Evolutionary conservation across 2,888 invertebrate genomes (phyloP).

Genomic region (Petrolisthes manimaculis): DNA sequence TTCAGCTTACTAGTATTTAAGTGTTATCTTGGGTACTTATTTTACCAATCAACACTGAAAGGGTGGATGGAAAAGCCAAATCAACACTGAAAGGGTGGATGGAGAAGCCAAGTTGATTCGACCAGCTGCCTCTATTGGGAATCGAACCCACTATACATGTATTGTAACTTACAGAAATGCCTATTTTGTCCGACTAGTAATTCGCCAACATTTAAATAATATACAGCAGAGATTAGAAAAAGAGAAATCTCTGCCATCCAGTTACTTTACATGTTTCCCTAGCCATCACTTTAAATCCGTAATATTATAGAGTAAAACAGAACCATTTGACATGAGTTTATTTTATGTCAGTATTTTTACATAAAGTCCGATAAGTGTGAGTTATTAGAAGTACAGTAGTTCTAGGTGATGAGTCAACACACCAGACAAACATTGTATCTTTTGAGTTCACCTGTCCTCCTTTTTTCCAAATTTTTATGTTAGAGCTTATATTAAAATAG

Average conservation of each 20-base stretch:
- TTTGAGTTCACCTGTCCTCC: slow-evolving; percentile 51
- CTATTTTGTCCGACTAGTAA: too few relatives aligned
- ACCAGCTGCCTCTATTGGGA: too few relatives aligned
- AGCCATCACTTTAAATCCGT: background rate
- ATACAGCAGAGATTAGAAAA: too few relatives aligned
- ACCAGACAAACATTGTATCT: slow-evolving; percentile 36
- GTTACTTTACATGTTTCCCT: background rate
- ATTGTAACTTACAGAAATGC: too few relatives aligned
- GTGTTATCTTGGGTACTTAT: too few relatives aligned
- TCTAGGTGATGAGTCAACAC: slow-evolving; percentile 58
- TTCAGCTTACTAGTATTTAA: too few relatives aligned
- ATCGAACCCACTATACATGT: too few relatives aligned
- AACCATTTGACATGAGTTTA: slow-evolving; percentile 46
- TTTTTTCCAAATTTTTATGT: slow-evolving; percentile 42
- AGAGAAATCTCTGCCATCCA: background rate
- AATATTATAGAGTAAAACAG: background rate
- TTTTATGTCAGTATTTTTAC: slow-evolving; percentile 58
- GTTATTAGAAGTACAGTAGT: slow-evolving; percentile 60
- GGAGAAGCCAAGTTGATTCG: too few relatives aligned
- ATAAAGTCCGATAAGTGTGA: slow-evolving; percentile 56
- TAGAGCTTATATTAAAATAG: slow-evolving; percentile 44
- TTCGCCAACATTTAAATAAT: too few relatives aligned
- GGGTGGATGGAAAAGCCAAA: too few relatives aligned
- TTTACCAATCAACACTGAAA: too few relatives aligned
- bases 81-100: too few relatives aligned